Conservation (phyloP, 2,113 vertebrate genomes). For the Formicarius rufipectus region DNA sequence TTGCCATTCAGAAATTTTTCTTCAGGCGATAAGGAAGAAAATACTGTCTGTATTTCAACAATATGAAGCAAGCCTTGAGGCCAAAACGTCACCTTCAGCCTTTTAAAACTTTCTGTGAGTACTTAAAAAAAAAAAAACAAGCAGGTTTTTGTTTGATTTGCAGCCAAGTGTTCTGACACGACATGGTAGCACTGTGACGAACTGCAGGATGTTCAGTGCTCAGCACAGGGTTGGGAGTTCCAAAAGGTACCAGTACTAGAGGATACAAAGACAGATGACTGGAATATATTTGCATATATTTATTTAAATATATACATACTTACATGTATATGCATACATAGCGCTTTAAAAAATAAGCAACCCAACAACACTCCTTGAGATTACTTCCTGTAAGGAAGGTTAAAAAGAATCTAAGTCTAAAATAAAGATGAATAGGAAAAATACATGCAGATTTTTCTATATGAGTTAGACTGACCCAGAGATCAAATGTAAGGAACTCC, state of each 20-base stretch:
- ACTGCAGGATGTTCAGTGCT: not conserved
- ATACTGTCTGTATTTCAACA: not conserved
- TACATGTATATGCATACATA: no score
- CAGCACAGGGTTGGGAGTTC: not conserved
- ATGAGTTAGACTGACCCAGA: not conserved
- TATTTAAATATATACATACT: not conserved
- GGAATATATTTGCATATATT: not conserved
- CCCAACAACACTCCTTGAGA: not conserved
- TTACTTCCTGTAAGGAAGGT: not conserved
- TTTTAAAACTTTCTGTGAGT: not conserved
- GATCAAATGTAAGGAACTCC: not conserved
- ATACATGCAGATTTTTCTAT: not conserved
- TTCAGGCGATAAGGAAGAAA: not conserved
- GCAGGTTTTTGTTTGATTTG: not conserved
- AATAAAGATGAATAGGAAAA: not conserved
- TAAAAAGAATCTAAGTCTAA: not conserved
- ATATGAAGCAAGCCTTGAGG: not conserved
- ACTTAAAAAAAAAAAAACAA: not conserved
- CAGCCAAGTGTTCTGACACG: not conserved
- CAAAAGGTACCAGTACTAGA: not conserved
- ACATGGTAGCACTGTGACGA: not conserved
- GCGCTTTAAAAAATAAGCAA: not conserved
- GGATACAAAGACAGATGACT: not conserved
- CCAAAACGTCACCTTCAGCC: not conserved
- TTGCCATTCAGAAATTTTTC: not conserved